Conservation (phyloP, 2,888 invertebrate species). For the Ecliptopera silaceata region DNA sequence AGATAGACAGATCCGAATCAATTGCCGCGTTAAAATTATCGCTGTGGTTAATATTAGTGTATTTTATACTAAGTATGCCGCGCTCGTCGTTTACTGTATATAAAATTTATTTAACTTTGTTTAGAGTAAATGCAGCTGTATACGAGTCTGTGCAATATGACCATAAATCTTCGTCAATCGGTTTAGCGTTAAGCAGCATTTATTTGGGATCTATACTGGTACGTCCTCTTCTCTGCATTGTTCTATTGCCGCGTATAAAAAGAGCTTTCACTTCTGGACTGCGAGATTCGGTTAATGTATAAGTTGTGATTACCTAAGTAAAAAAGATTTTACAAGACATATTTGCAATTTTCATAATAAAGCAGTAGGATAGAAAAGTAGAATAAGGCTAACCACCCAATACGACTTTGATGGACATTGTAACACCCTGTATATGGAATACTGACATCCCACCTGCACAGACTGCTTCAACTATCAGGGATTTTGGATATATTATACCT, state of each 20-base stretch:
- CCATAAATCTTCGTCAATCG: conserved; percentile 46
- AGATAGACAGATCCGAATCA: conserved; percentile 54
- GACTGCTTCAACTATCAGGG: no score
- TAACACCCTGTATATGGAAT: no score
- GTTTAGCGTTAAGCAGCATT: conserved; percentile 55
- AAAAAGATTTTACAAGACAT: no score
- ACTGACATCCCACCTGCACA: no score
- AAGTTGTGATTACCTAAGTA: no score
- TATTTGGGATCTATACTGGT: conserved; percentile 56
- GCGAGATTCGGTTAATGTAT: conserved; percentile 46
- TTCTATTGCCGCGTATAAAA: conserved; percentile 50
- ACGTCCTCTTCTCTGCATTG: conserved; percentile 48
- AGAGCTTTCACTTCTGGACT: conserved; percentile 57
- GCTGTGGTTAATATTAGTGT: conserved; percentile 62
- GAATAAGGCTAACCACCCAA: no score
- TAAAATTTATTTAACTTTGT: conserved; percentile 54
- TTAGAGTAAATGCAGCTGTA: conserved; percentile 46
- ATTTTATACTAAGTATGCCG: conserved; percentile 63
- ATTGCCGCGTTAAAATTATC: conserved; percentile 65
- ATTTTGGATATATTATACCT: no score
- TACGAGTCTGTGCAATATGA: conserved; percentile 45
- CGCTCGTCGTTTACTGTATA: conserved; percentile 61
- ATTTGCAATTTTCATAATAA: no score
- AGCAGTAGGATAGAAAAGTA: no score
- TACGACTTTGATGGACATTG: no score